A percentile compares a stretch with the other conserved stretches of the same genome.
phyloP scores from a whole-genome alignment of 2,113 vertebrate genomes.

The Polyodon spathula region DNA sequence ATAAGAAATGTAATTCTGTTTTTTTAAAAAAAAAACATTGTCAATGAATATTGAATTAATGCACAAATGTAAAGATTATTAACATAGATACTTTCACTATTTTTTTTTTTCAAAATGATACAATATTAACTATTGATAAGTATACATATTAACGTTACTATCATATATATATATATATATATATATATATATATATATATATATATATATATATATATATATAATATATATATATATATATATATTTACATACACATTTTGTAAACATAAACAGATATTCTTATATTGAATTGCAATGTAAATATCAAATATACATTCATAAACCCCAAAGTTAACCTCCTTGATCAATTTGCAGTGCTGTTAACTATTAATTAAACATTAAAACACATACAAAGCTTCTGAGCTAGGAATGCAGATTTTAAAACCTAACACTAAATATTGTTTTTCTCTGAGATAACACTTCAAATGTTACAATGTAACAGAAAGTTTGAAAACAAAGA shows the following conservation, averaged over 20 bases:
- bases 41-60: no score
- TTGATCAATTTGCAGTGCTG: slow-evolving; percentile 1
- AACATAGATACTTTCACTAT: neutral
- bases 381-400: neutral
- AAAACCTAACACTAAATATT: slow-evolving; percentile 10
- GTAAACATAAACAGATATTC: no score
- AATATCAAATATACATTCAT: neutral
- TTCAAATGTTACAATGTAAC: slow-evolving; percentile 19
- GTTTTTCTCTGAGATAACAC: slow-evolving; percentile 18
- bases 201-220: no score
- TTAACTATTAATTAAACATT: neutral
- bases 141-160: no score
- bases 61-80: no score
- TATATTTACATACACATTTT: no score
- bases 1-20: no score
- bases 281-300: neutral
- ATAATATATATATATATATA: slow-evolving; percentile 1
- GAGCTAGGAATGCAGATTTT: neutral
- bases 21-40: no score
- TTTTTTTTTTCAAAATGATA: slow-evolving; percentile 5
- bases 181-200: no score
- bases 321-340: neutral
- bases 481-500: slow-evolving; percentile 16
- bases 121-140: no score
- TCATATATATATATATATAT: slow-evolving; percentile 5